phyloP scores from a whole-genome alignment of 2,113 vertebrate species.

The Podiceps cristatus region DNA sequence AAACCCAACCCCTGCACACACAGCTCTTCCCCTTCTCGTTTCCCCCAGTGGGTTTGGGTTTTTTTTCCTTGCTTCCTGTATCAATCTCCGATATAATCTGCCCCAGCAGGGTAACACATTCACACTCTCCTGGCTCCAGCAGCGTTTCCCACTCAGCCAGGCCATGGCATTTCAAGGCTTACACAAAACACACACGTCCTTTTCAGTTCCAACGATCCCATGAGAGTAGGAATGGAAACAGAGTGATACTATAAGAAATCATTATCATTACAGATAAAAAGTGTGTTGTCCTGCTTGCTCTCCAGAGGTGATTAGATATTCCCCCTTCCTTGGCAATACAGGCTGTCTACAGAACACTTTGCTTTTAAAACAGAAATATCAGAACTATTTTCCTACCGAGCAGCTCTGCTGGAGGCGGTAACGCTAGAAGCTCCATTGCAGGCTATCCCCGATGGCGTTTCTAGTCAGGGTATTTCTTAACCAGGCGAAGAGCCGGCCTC shows the following conservation, averaged over 20 bases:
- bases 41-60: neutral
- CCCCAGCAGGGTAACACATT: conserved; percentile 39
- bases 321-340: neutral
- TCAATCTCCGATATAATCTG: neutral
- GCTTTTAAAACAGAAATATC: conserved; percentile 3
- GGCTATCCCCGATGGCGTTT: neutral
- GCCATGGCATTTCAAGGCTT: neutral
- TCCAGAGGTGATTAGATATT: conserved; percentile 22
- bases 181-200: neutral
- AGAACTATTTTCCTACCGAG: neutral
- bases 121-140: conserved; percentile 1
- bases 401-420: neutral
- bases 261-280: conserved; percentile 2
- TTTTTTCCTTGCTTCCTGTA: neutral
- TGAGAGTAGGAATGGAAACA: neutral
- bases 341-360: neutral
- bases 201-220: neutral
- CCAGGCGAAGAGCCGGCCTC: neutral
- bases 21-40: neutral
- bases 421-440: neutral
- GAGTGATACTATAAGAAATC: neutral
- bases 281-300: neutral
- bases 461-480: neutral
- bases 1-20: neutral
- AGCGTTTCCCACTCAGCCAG: conserved; percentile 6